A percentile compares a stretch with the other conserved stretches of the same genome.
Conservation (phyloP, 2,113 vertebrate genomes). For the Noctilio leporinus region DNA sequence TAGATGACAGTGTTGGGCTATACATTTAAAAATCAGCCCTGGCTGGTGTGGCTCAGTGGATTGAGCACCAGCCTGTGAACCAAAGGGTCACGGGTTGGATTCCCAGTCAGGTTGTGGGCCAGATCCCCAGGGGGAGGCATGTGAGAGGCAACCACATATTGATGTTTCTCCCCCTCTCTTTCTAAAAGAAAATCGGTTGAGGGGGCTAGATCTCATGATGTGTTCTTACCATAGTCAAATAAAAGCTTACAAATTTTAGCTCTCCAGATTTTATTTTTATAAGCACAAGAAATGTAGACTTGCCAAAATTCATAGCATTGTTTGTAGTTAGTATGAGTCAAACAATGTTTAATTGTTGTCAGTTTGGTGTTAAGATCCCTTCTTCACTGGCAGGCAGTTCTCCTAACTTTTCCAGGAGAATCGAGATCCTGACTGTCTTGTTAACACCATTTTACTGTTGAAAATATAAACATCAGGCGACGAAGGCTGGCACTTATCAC, state of each 20-base stretch:
- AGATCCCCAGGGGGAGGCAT: too few relatives aligned
- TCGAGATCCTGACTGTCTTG: not conserved
- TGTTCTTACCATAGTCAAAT: not conserved
- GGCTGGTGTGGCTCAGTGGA: too few relatives aligned
- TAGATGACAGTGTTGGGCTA: too few relatives aligned
- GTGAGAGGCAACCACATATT: too few relatives aligned
- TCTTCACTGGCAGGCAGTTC: not conserved
- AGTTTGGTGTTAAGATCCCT: not conserved
- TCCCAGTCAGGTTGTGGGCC: too few relatives aligned
- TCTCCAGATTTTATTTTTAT: not conserved
- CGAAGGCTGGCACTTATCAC: not conserved
- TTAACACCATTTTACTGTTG: not conserved
- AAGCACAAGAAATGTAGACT: not conserved
- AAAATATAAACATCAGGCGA: not conserved
- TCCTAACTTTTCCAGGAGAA: not conserved
- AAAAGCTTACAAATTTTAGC: not conserved
- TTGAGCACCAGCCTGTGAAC: too few relatives aligned
- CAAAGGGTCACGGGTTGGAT: too few relatives aligned
- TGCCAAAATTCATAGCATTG: not conserved
- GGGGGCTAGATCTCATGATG: not conserved
- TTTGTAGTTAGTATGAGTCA: not conserved
- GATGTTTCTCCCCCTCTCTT: too few relatives aligned
- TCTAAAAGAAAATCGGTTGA: too few relatives aligned
- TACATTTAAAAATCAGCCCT: accelerated
- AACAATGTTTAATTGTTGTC: not conserved